These are phyloP conservation scores for Heteractis magnifica DNA, from an alignment of 92 coral and sea anemone genomes.

Conservation along the genomic window DNA sequence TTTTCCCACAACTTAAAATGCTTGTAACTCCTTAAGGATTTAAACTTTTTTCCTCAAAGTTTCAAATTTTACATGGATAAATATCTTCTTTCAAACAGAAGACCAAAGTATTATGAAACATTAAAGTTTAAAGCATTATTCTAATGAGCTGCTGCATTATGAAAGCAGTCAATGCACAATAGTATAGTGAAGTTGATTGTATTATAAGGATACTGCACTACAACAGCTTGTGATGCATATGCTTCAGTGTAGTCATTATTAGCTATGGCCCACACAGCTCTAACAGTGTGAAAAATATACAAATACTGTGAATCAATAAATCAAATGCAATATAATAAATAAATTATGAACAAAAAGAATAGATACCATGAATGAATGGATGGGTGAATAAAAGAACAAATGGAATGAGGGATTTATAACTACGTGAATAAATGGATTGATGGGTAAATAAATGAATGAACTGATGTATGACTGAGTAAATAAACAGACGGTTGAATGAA, in stretches of 20 bases:
- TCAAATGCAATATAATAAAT: not conserved
- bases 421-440: not conserved
- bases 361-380: not conserved
- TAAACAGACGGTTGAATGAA: not conserved
- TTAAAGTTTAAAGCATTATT: too few species aligned
- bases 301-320: too few species aligned
- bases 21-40: too few species aligned
- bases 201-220: slow-evolving; percentile 85
- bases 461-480: not conserved
- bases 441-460: not conserved
- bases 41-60: too few species aligned
- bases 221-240: slow-evolving; percentile 81
- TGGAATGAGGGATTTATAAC: not conserved
- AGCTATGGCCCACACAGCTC: slow-evolving; percentile 90
- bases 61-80: too few species aligned
- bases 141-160: too few species aligned
- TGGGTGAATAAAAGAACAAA: not conserved
- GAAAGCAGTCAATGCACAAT: not conserved
- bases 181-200: not conserved
- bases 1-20: too few species aligned
- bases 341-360: too few species aligned
- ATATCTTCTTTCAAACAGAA: too few species aligned
- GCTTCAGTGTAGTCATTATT: slow-evolving; percentile 85
- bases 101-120: too few species aligned
- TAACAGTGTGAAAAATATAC: slow-evolving; percentile 6